Conservation (phyloP, 2,888 invertebrate genomes). For the Thymelicus sylvestris region DNA sequence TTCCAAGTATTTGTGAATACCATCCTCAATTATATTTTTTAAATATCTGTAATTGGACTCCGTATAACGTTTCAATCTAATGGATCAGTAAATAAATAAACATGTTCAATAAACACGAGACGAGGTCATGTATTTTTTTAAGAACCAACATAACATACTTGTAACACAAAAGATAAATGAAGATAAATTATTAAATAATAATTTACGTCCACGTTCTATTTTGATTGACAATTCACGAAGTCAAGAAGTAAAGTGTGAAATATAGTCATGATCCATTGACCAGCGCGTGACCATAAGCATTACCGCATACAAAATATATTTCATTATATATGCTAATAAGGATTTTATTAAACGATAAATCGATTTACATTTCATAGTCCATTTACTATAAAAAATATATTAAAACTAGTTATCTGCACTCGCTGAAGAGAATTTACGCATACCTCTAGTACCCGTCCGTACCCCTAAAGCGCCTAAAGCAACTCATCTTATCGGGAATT, state of each 20-base stretch:
- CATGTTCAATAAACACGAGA: neutral
- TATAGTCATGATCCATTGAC: constrained; percentile 15
- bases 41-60: no score
- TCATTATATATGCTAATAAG: neutral
- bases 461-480: no score
- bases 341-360: neutral
- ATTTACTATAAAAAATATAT: no score
- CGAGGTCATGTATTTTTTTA: constrained; percentile 4
- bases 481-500: no score
- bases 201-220: constrained; percentile 12
- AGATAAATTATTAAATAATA: constrained; percentile 11
- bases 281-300: constrained; percentile 6
- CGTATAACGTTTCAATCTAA: neutral
- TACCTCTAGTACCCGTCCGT: no score
- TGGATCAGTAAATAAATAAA: neutral
- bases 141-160: neutral
- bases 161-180: neutral
- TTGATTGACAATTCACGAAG: constrained; percentile 24
- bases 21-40: no score
- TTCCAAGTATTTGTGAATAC: no score
- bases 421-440: no score
- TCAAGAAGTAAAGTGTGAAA: constrained; percentile 16
- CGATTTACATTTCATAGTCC: no score
- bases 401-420: no score
- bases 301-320: neutral